phyloP scores from a whole-genome alignment of 2,113 vertebrate species.

The Nibea coibor region DNA sequence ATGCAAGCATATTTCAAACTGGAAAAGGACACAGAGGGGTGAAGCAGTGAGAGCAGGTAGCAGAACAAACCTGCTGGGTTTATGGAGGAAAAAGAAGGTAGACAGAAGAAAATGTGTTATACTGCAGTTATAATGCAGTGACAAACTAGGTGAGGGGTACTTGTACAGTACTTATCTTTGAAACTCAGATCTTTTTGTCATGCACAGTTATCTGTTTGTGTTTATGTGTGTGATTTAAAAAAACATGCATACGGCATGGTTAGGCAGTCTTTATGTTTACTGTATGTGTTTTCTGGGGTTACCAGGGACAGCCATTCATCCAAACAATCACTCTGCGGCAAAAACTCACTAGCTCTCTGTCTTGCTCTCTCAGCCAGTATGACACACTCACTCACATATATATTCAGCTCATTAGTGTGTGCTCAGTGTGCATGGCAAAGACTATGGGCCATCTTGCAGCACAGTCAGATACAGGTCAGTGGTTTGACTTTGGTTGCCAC shows the following conservation, averaged over 20 bases:
- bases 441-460: conserved; percentile 52
- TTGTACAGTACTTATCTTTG: conserved; percentile 36
- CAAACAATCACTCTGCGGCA: conserved; percentile 63
- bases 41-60: background rate
- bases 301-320: conserved; percentile 40
- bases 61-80: background rate
- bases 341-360: conserved; percentile 18
- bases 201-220: background rate
- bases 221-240: background rate
- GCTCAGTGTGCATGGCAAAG: conserved; percentile 54
- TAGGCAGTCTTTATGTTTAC: background rate
- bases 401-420: conserved; percentile 60
- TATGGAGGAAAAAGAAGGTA: background rate
- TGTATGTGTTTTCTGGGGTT: conserved; percentile 17
- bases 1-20: conserved; percentile 3
- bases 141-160: background rate
- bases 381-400: conserved; percentile 33
- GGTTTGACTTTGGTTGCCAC: conserved; percentile 63
- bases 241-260: background rate
- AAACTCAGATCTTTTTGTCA: conserved; percentile 23
- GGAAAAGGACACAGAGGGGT: background rate
- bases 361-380: background rate
- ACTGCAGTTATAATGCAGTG: conserved; percentile 8
- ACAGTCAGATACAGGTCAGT: conserved; percentile 57
- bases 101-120: background rate